A percentile compares a stretch with the other conserved stretches of the same genome.
Conservation (phyloP, 2,797 vertebrate genomes). For the Limnodromus scolopaceus region DNA sequence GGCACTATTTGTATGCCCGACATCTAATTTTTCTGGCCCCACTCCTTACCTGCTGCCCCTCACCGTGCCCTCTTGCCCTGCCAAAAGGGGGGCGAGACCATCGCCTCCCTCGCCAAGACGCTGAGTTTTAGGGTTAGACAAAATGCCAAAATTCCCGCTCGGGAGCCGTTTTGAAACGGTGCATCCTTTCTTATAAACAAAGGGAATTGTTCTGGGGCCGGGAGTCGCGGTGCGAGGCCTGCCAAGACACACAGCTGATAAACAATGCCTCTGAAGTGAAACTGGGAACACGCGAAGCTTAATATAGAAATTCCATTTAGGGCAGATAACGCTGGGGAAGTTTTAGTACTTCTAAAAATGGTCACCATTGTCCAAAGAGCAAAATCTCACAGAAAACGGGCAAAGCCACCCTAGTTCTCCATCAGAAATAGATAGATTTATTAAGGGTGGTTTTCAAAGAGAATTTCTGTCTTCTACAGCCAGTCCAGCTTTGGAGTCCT, state of each 20-base stretch:
- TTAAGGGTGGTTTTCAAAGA: background rate
- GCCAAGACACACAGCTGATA: slow-evolving; percentile 30
- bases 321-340: background rate
- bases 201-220: background rate
- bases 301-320: slow-evolving; percentile 49
- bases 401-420: background rate
- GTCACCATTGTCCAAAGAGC: background rate
- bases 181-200: slow-evolving; percentile 4
- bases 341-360: slow-evolving; percentile 41
- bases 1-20: background rate
- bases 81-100: background rate
- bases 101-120: background rate
- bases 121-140: background rate
- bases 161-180: background rate
- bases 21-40: background rate
- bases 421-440: background rate
- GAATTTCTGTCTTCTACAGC: background rate
- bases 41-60: background rate
- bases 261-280: slow-evolving; percentile 19
- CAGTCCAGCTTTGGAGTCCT: background rate
- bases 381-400: background rate
- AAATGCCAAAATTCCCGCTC: background rate
- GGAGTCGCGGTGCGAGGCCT: background rate
- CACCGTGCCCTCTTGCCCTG: background rate
- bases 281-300: background rate